Conservation (phyloP, 2,113 vertebrate genomes). For the Thryonomys swinderianus region DNA sequence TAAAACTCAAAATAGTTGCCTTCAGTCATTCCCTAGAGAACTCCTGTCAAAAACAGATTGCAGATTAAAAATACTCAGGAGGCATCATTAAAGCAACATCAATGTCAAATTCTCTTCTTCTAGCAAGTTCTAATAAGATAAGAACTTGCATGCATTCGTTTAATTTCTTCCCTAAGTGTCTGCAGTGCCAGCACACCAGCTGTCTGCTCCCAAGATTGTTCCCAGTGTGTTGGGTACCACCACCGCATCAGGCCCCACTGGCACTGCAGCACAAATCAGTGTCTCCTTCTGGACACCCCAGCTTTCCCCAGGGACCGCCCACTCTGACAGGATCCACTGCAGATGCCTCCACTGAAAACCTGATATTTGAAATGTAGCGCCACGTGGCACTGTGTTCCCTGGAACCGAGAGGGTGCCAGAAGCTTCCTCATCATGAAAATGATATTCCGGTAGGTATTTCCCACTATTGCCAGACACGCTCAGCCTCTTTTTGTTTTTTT, state of each 20-base stretch:
- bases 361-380: not conserved
- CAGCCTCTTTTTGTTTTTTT: not conserved
- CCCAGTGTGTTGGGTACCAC: not conserved
- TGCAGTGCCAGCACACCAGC: not conserved
- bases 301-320: not conserved
- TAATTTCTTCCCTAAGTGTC: not conserved
- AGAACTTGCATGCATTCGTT: not conserved
- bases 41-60: slow-evolving; percentile 18
- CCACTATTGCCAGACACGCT: not conserved
- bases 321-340: not conserved
- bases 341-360: not conserved
- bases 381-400: not conserved
- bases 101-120: slow-evolving; percentile 3
- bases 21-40: slow-evolving; percentile 51
- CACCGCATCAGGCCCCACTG: rapidly evolving
- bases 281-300: not conserved
- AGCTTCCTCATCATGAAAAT: not conserved
- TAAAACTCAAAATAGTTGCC: slow-evolving; percentile 39
- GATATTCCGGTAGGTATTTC: not conserved
- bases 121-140: slow-evolving; percentile 38
- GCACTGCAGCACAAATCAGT: not conserved
- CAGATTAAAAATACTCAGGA: slow-evolving; percentile 41
- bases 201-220: not conserved
- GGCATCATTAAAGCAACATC: not conserved
- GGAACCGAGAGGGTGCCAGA: not conserved